A percentile compares a stretch with the other conserved stretches of the same genome.
phyloP scores from a whole-genome alignment of 1,140 invertebrate genomes.

The Daktulosphaira vitifoliae region DNA sequence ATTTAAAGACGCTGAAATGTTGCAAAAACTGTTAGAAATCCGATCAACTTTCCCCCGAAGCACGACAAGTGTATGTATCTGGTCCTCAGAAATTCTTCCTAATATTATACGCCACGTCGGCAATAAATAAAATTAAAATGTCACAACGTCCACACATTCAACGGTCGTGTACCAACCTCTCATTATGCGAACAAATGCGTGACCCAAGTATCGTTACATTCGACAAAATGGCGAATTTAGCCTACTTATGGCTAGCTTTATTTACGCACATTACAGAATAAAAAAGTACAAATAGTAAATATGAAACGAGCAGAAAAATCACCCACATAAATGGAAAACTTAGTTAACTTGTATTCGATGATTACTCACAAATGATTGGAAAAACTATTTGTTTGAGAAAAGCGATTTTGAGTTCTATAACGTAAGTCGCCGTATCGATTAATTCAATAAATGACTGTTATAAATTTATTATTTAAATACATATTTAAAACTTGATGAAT shows the following conservation, averaged over 20 bases:
- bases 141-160: conserved; percentile 24
- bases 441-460: too few species aligned
- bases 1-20: too few species aligned
- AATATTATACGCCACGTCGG: conserved; percentile 1
- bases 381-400: too few species aligned
- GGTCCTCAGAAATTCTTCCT: background rate
- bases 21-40: conserved; percentile 20
- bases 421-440: too few species aligned
- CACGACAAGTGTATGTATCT: conserved; percentile 24
- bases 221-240: conserved; percentile 19
- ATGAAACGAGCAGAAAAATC: conserved; percentile 1
- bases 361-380: too few species aligned
- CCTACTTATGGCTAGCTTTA: conserved; percentile 10
- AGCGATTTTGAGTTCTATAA: too few species aligned
- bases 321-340: background rate
- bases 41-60: conserved; percentile 8
- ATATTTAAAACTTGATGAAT: too few species aligned
- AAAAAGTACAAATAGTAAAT: background rate
- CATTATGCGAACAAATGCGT: conserved; percentile 16
- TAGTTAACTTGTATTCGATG: too few species aligned
- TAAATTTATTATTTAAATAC: too few species aligned
- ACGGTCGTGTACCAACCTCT: conserved; percentile 18
- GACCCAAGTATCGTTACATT: conserved; percentile 23
- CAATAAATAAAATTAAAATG: conserved; percentile 31
- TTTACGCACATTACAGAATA: background rate